Evolutionary conservation across 2,797 vertebrate genomes (phyloP).

Genomic region (Gymnothorax reevesii): DNA sequence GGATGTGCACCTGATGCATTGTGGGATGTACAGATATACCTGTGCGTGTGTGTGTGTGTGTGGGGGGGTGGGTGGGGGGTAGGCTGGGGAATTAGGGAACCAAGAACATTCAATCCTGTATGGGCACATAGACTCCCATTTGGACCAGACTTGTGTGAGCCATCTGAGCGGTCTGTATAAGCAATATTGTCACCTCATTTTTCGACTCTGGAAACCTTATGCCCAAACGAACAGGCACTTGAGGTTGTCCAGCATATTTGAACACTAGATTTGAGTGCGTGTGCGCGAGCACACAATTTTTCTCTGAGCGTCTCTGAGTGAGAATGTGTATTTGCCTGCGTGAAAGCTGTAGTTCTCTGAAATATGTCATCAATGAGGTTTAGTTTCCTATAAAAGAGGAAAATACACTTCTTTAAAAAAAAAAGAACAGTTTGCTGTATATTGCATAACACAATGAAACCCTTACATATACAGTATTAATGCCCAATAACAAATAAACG

Average conservation of each 20-base stretch:
- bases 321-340: constrained; percentile 41
- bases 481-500: constrained; percentile 88
- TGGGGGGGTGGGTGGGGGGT: neutral
- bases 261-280: constrained; percentile 45
- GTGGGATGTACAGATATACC: constrained; percentile 40
- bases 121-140: constrained; percentile 23
- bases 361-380: constrained; percentile 51
- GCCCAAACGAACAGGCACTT: constrained; percentile 73
- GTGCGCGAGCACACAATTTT: neutral
- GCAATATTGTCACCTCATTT: constrained; percentile 51
- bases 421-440: constrained; percentile 76
- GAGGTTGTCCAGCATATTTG: constrained; percentile 72
- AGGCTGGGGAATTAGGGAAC: constrained; percentile 25
- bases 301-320: constrained; percentile 16
- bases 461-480: constrained; percentile 86
- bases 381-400: constrained; percentile 70
- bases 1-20: constrained; percentile 48
- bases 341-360: constrained; percentile 45
- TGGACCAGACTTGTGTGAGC: constrained; percentile 40
- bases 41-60: neutral
- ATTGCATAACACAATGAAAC: constrained; percentile 81
- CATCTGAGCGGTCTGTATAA: constrained; percentile 34
- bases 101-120: constrained; percentile 28
- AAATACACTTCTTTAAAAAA: constrained; percentile 62
- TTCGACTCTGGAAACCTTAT: constrained; percentile 72